These are phyloP conservation scores for Manduca sexta DNA, from an alignment of 1,140 invertebrate genomes.

Conservation along the genomic window DNA sequence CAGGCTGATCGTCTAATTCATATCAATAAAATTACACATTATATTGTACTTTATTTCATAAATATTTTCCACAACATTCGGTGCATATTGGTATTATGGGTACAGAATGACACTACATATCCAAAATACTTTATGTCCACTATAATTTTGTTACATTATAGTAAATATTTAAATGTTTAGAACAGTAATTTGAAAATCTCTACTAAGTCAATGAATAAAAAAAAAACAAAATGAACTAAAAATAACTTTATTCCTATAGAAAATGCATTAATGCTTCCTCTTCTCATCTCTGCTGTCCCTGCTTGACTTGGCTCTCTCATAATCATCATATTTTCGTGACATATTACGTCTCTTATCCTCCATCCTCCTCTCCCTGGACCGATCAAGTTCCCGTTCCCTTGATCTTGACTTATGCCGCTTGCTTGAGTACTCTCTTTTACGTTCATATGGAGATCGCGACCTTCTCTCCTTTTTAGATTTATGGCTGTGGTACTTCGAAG, in stretches of 20 bases:
- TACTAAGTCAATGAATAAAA: not conserved
- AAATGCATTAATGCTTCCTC: slow-evolving; percentile 55
- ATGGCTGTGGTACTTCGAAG: slow-evolving; percentile 64
- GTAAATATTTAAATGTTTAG: too few relatives aligned
- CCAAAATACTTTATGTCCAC: too few relatives aligned
- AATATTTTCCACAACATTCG: too few relatives aligned
- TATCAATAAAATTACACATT: too few relatives aligned
- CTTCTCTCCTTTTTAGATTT: slow-evolving; percentile 64
- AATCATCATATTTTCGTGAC: slow-evolving; percentile 69
- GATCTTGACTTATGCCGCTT: slow-evolving; percentile 65
- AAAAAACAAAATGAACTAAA: not conserved
- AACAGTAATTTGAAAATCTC: not conserved
- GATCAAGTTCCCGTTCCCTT: slow-evolving; percentile 52
- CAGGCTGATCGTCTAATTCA: too few relatives aligned
- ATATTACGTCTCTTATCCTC: slow-evolving; percentile 51
- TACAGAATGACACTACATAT: too few relatives aligned
- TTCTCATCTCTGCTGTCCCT: slow-evolving; percentile 65
- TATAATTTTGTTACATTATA: too few relatives aligned
- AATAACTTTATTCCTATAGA: not conserved
- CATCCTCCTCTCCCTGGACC: slow-evolving; percentile 48
- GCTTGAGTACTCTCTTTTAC: slow-evolving; percentile 63
- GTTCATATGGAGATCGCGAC: slow-evolving; percentile 67
- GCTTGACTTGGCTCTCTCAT: slow-evolving; percentile 62
- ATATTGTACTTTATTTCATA: too few relatives aligned
- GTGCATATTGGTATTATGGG: too few relatives aligned